These are phyloP conservation scores for Lithobates pipiens DNA, from an alignment of 2,797 vertebrate species.

Conservation along the genomic window DNA sequence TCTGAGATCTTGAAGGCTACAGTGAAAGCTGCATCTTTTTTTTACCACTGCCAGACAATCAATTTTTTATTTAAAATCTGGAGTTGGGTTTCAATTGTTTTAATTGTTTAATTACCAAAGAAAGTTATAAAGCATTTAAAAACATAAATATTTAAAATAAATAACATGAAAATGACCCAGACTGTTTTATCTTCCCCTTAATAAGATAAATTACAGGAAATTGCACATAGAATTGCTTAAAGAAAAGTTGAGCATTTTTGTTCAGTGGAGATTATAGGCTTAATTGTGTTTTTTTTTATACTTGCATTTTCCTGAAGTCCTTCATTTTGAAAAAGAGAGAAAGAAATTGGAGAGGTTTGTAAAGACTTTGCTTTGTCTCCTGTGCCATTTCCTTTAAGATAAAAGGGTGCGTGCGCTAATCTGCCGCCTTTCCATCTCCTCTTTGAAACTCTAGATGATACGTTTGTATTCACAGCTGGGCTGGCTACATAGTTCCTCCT, in stretches of 20 bases:
- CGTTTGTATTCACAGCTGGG: conserved; percentile 58
- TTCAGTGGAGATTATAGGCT: background rate
- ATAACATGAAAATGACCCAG: too few species aligned
- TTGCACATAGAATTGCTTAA: background rate
- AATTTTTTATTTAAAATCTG: too few species aligned
- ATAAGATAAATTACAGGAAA: background rate
- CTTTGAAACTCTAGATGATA: conserved; percentile 55
- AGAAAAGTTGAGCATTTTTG: background rate
- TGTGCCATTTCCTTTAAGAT: conserved; percentile 46
- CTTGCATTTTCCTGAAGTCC: background rate
- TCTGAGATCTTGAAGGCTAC: too few species aligned
- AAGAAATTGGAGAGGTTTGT: background rate
- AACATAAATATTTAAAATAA: too few species aligned
- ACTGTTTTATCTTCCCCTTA: too few species aligned
- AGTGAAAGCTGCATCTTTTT: too few species aligned
- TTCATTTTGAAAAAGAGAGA: background rate
- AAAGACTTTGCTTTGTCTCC: conserved; percentile 21
- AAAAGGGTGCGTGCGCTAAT: conserved; percentile 36
- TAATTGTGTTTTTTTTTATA: background rate
- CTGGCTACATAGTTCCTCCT: conserved; percentile 38
- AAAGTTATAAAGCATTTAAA: too few species aligned
- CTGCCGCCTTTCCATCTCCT: conserved; percentile 32
- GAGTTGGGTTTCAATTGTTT: too few species aligned
- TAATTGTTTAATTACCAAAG: too few species aligned
- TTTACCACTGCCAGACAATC: too few species aligned